Conservation (phyloP, 2,113 vertebrate species). For the Sardina pilchardus region DNA sequence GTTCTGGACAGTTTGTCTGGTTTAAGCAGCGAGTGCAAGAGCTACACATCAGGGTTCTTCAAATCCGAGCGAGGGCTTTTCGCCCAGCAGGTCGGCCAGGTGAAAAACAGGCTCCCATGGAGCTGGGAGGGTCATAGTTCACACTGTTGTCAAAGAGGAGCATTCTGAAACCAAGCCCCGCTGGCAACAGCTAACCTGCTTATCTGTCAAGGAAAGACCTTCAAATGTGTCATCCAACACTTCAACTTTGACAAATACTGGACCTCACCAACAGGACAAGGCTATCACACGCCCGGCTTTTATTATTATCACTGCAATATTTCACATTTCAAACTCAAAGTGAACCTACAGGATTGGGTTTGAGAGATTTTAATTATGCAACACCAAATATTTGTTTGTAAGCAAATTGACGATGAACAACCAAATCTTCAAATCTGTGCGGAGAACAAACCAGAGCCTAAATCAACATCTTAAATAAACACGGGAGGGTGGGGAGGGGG, state of each 20-base stretch:
- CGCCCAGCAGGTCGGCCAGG: conserved; percentile 69
- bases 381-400: background rate
- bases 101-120: conserved; percentile 64
- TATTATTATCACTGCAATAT: background rate
- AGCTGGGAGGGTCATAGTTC: conserved; percentile 75
- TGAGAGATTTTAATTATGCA: background rate
- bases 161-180: conserved; percentile 68
- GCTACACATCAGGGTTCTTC: conserved; percentile 55
- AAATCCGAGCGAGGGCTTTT: conserved; percentile 69
- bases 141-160: conserved; percentile 72
- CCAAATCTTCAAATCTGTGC: background rate
- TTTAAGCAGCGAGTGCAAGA: conserved; percentile 3
- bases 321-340: background rate
- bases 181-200: conserved; percentile 69
- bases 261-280: background rate
- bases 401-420: conserved; percentile 5
- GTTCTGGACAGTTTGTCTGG: background rate
- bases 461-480: conserved; percentile 54
- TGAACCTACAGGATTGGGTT: background rate
- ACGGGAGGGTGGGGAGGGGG: conserved; percentile 30
- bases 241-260: conserved; percentile 38
- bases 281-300: background rate
- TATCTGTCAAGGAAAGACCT: conserved; percentile 74
- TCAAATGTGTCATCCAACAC: conserved; percentile 59
- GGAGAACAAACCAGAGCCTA: conserved; percentile 32